A percentile compares a stretch with the other conserved stretches of the same genome.
Evolutionary conservation across 37 sponge, comb jelly and placozoan species (phyloP).

Genomic region (Eunapius fragilis): DNA sequence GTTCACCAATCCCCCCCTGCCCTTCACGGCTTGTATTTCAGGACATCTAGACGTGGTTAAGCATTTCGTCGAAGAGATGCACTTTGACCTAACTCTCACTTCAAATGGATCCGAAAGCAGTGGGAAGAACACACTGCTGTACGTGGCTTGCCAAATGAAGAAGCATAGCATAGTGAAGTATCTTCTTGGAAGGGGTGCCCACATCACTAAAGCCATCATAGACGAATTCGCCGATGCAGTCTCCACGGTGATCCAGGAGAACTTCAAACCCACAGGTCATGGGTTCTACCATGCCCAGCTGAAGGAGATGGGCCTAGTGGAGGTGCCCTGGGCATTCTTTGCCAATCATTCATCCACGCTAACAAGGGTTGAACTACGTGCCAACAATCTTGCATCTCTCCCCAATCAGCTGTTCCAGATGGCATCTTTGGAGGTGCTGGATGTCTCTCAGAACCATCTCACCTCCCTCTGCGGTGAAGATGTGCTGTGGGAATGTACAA

Average conservation of each 20-base stretch:
- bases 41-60: slow-evolving; percentile 66
- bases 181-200: slow-evolving; percentile 59
- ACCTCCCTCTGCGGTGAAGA: slow-evolving; percentile 65
- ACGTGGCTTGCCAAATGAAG: slow-evolving; percentile 47
- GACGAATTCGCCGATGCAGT: slow-evolving; percentile 38
- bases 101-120: slow-evolving; percentile 35
- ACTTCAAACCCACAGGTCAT: slow-evolving; percentile 30
- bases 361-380: slow-evolving; percentile 58
- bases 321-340: slow-evolving; percentile 55
- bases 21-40: slow-evolving; percentile 72
- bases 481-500: slow-evolving; percentile 52
- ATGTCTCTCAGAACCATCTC: slow-evolving; percentile 60
- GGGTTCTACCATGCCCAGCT: slow-evolving; percentile 51
- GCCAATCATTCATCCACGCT: slow-evolving; percentile 36
- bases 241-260: slow-evolving; percentile 41
- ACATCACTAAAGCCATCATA: slow-evolving; percentile 54
- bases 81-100: slow-evolving; percentile 50
- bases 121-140: slow-evolving; percentile 69
- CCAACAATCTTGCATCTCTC: slow-evolving; percentile 52
- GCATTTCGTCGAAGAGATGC: slow-evolving; percentile 68
- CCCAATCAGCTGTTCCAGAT: slow-evolving; percentile 74
- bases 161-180: slow-evolving; percentile 56
- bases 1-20: slow-evolving; percentile 63
- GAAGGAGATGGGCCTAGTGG: slow-evolving; percentile 65
- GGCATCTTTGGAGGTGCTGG: slow-evolving; percentile 54